Conservation (phyloP, 2,888 invertebrate species). For the Actias luna region DNA sequence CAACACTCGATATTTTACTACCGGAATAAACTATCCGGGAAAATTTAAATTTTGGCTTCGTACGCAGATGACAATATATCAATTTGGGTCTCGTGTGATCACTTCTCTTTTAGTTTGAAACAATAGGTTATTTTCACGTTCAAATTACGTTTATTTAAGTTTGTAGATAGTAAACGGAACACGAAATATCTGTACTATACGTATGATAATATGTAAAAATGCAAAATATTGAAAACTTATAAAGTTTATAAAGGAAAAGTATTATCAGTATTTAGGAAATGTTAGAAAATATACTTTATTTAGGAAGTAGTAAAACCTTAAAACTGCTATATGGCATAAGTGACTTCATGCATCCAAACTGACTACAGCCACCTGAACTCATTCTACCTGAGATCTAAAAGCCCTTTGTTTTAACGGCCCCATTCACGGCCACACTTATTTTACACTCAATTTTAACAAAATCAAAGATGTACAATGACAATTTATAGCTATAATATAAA, state of each 20-base stretch:
- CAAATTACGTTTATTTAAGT: neutral
- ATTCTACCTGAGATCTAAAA: slow-evolving; percentile 28
- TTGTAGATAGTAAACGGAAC: too few species aligned
- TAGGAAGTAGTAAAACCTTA: too few species aligned
- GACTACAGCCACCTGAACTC: slow-evolving; percentile 9
- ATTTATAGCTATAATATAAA: neutral
- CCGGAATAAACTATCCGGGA: slow-evolving; percentile 55
- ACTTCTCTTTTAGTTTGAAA: slow-evolving; percentile 27
- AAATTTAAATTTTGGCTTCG: slow-evolving; percentile 58
- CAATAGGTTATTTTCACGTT: neutral
- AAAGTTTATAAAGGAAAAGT: too few species aligned
- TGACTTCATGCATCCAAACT: slow-evolving; percentile 7
- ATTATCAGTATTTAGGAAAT: too few species aligned
- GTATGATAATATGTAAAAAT: too few species aligned
- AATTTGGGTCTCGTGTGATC: slow-evolving; percentile 41
- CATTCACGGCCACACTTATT: slow-evolving; percentile 15
- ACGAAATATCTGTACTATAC: too few species aligned
- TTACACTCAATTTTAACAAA: slow-evolving; percentile 11
- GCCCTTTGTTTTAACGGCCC: slow-evolving; percentile 30
- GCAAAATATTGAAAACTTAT: too few species aligned
- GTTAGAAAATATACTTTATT: too few species aligned
- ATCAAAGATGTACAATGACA: neutral
- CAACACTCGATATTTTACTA: slow-evolving; percentile 71
- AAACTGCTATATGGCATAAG: neutral
- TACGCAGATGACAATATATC: slow-evolving; percentile 40